Percentiles rank a stretch among this genome's conserved stretches.
Evolutionary conservation across 2,113 vertebrate genomes (phyloP).

Genomic region (Cynopterus brachyotis): DNA sequence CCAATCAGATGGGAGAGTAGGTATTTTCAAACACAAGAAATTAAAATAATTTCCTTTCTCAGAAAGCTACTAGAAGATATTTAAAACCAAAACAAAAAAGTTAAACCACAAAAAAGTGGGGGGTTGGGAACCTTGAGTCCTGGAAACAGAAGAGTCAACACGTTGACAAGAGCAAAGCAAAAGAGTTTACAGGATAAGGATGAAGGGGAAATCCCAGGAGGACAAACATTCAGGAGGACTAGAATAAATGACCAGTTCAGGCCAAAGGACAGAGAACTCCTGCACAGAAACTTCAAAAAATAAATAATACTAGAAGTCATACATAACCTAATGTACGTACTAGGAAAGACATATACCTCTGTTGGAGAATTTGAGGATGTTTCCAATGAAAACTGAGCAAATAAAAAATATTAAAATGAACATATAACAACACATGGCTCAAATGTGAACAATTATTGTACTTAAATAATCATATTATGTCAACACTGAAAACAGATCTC

Average conservation of each 20-base stretch:
- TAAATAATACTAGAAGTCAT: not conserved
- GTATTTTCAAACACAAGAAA: constrained; percentile 10
- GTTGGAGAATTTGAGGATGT: not conserved
- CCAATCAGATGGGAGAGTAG: not conserved
- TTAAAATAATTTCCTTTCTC: not conserved
- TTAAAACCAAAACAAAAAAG: constrained; percentile 34
- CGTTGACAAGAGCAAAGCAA: not conserved
- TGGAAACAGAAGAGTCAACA: not conserved
- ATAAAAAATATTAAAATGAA: constrained; percentile 19
- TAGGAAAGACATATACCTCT: not conserved
- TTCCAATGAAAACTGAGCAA: constrained; percentile 5
- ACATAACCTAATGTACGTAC: not conserved
- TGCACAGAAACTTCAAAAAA: not conserved
- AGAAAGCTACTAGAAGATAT: not conserved
- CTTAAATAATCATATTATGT: not conserved
- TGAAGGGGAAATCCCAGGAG: not conserved
- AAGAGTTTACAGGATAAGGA: not conserved
- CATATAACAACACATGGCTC: not conserved
- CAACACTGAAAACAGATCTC: constrained; percentile 16
- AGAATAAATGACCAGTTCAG: not conserved
- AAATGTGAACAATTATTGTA: not conserved
- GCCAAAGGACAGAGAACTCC: not conserved
- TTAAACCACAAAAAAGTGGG: not conserved
- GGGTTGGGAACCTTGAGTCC: not conserved
- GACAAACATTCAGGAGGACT: not conserved